Evolutionary conservation across 1,140 invertebrate species (phyloP).

Genomic region (Lordiphosa stackelbergi): DNA sequence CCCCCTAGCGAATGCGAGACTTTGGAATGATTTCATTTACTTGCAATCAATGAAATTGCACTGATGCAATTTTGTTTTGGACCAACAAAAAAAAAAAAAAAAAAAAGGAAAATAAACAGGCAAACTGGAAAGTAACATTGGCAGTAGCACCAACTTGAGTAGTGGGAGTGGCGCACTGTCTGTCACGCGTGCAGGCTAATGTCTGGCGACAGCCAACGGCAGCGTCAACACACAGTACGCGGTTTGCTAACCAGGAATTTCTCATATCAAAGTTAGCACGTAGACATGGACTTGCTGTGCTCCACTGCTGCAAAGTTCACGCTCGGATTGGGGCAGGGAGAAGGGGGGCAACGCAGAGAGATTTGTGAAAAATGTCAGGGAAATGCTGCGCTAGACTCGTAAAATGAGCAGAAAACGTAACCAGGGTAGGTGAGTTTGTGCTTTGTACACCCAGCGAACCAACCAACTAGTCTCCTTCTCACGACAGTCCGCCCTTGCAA

Average conservation of each 20-base stretch:
- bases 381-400: constrained; percentile 26
- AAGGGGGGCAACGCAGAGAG: constrained; percentile 31
- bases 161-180: constrained; percentile 10
- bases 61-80: constrained; percentile 63
- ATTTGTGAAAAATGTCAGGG: constrained; percentile 69
- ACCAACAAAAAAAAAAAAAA: not conserved
- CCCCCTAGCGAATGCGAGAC: constrained; percentile 1
- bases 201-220: constrained; percentile 35
- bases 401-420: constrained; percentile 57
- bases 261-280: constrained; percentile 54
- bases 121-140: constrained; percentile 22
- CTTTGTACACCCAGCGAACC: not conserved
- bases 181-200: constrained; percentile 42
- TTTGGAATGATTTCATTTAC: constrained; percentile 71
- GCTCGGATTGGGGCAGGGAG: constrained; percentile 17
- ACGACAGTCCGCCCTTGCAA: constrained; percentile 9
- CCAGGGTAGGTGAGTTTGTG: constrained; percentile 51
- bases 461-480: not conserved
- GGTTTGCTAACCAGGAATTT: constrained; percentile 32
- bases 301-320: constrained; percentile 22
- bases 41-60: constrained; percentile 75
- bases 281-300: constrained; percentile 15
- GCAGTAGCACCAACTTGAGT: constrained; percentile 24
- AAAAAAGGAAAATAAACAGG: constrained; percentile 49
- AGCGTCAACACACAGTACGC: constrained; percentile 10